Base-by-base conservation (phyloP, 2,888 invertebrate species). In the Calephelis perditalis region DNA sequence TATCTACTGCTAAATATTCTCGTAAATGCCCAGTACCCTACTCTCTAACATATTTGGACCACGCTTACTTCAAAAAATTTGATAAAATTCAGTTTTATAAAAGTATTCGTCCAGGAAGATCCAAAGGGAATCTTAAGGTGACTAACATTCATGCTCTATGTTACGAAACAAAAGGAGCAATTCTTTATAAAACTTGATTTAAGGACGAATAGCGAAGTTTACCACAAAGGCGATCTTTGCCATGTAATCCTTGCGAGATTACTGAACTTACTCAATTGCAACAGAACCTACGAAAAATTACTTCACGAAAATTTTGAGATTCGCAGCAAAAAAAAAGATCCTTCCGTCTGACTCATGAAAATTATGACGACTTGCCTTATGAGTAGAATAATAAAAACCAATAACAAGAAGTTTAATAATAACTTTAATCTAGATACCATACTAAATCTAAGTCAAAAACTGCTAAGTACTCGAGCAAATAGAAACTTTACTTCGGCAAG, bases 251-350 rank as follows among this genome's bases (percentile, higher is more conserved):
- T 45, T 45, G 9, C 10, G 45, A 45, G 8, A 45, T 7, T 7
- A 9, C 45, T 45, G 26, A 45, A 10, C 10, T 7, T 7, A 9
- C 45, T 7, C 45, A 45, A 45, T 10, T 45, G 10, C 45, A 45
- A 5, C 45, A 45, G 11, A 45, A 45, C 10, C 45, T n/a, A n/a
- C n/a, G n/a, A 11, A 45, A 45, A 5, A 45, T 45, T 10, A 45
- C 45, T 45, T 1, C 10, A 7, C 45, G 10, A 10, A 45, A 45
- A 10, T 45, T 45, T 45, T 3, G 9, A 10, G 45, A 45, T 10
- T 45, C n/a, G 45, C 45, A 45, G 45, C 9, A 45, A 45, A 45
- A 11, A 80, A 82, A 86, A 85, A 82, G 26, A 26, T 3, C 26
- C 26, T 26, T 26, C 26, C 26, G 26, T 26, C 26, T 26, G 26